phyloP scores from a whole-genome alignment of 1,140 invertebrate species.

The Dendroctonus ponderosae region DNA sequence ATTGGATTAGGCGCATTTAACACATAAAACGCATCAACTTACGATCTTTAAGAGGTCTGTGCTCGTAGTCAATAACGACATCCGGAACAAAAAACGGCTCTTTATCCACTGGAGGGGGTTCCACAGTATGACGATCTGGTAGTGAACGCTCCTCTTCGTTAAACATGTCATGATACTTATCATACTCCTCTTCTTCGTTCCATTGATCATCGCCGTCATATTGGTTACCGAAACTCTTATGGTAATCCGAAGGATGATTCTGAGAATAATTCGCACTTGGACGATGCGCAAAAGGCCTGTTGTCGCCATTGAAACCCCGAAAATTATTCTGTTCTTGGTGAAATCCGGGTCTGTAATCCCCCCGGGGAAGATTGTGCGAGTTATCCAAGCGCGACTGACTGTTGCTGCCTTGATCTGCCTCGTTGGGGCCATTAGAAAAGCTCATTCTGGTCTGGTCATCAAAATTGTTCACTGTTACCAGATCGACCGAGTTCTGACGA shows the following conservation, averaged over 20 bases:
- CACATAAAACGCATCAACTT: conserved; percentile 16
- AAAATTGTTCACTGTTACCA: conserved; percentile 41
- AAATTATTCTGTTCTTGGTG: not conserved
- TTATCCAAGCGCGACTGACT: not conserved
- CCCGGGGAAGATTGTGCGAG: conserved; percentile 9
- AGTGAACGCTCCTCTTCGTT: conserved; percentile 23
- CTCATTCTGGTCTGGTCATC: conserved; percentile 46
- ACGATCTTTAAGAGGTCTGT: conserved; percentile 53
- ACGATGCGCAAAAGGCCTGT: conserved; percentile 14
- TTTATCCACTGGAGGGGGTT: conserved; percentile 22
- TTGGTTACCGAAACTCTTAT: conserved; percentile 14
- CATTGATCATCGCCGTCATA: conserved; percentile 22
- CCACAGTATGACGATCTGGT: not conserved
- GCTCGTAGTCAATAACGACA: conserved; percentile 69
- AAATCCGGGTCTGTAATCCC: not conserved
- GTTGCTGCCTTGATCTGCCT: conserved; percentile 22
- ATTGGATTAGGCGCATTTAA: not conserved
- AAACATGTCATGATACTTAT: conserved; percentile 36
- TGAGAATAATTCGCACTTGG: not conserved
- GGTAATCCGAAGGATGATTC: conserved; percentile 12
- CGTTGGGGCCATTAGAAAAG: conserved; percentile 40
- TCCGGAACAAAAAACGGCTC: conserved; percentile 40
- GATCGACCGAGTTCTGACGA: conserved; percentile 11
- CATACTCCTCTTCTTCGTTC: conserved; percentile 34
- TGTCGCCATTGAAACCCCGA: conserved; percentile 16